These are phyloP conservation scores for Tautogolabrus adspersus DNA, from an alignment of 2,113 vertebrate genomes.

Conservation along the genomic window DNA sequence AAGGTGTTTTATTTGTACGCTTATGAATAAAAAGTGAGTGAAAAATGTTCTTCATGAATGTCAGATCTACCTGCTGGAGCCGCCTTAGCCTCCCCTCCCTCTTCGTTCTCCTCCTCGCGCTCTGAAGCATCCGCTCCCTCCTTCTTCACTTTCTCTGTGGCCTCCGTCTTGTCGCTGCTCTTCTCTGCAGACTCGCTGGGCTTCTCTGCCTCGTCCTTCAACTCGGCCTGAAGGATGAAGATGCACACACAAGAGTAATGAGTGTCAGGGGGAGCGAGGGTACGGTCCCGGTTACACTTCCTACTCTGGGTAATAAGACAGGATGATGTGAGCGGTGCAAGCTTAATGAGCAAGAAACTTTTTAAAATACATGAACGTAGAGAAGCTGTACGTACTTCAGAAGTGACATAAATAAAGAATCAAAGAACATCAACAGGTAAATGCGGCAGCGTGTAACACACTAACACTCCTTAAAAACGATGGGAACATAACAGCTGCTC, in stretches of 20 bases:
- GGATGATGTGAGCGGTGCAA: no score
- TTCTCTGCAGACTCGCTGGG: conserved; percentile 87
- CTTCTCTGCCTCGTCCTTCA: conserved; percentile 87
- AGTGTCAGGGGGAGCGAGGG: background rate
- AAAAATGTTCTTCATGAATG: no score
- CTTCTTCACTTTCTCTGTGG: conserved; percentile 80
- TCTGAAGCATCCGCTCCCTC: conserved; percentile 67
- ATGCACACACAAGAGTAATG: background rate
- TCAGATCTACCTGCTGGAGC: conserved; percentile 60
- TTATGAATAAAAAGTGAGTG: no score
- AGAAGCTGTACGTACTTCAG: no score
- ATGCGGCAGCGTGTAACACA: no score
- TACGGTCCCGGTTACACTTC: no score
- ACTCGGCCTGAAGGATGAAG: conserved; percentile 84
- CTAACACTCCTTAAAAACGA: no score
- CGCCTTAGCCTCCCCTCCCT: conserved; percentile 72
- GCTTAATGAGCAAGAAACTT: no score
- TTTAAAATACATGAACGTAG: no score
- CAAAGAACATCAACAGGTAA: background rate
- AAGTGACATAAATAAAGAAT: background rate
- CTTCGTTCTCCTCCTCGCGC: conserved; percentile 76
- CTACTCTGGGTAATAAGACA: no score
- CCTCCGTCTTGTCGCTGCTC: conserved; percentile 82
- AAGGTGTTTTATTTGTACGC: no score
- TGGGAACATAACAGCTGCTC: no score